Evolutionary conservation across 1,140 invertebrate species (phyloP), one percentile per base, ranked within the genome.

Genomic region (Achroia grisella): DNA sequence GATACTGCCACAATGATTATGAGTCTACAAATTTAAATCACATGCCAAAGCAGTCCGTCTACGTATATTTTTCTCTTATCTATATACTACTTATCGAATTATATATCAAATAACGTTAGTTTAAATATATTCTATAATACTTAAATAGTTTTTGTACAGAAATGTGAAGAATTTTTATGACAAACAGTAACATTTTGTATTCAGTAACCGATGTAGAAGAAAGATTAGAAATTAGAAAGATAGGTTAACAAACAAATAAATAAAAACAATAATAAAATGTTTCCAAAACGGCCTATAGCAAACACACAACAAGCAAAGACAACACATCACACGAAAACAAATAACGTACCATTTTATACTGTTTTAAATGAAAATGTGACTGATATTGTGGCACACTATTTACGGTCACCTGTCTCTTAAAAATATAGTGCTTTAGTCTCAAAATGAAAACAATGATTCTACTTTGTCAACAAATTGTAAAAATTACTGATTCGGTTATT

Each of bases 271-370:
- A 51, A 37, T 31, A 68, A 65, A 72, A 71, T 75, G 63, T 66
- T 84, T 85, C 81, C 81, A 85, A 85, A 85, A 85, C 81, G 81
- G 81, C 81, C 81, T 82, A 82, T 85, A 83, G 79, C 81, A 85
- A 80, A 85, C 77, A 85, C 81, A 83, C 76, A 80, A 71, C 73
- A 83, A 83, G 77, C 79, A 78, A 79, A 71, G 62, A 76, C 75
- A 65, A 73, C 71, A 82, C 72, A 77, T 62, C 58, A 80, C 71
- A 78, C 63, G 69, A 73, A 65, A 63, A 65, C 52, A 62, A 73
- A 72, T 59, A 76, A 70, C 68, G 54, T 77, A 73, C 75, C 68
- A 64, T 66, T 68, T 62, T 48, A 48, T 64, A 62, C 52, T 61
- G 50, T 63, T 60, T 59, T 52, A 68, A 66, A 79, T 70, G 58